phyloP scores from a whole-genome alignment of 2,113 vertebrate genomes.

The Strigops habroptila region DNA sequence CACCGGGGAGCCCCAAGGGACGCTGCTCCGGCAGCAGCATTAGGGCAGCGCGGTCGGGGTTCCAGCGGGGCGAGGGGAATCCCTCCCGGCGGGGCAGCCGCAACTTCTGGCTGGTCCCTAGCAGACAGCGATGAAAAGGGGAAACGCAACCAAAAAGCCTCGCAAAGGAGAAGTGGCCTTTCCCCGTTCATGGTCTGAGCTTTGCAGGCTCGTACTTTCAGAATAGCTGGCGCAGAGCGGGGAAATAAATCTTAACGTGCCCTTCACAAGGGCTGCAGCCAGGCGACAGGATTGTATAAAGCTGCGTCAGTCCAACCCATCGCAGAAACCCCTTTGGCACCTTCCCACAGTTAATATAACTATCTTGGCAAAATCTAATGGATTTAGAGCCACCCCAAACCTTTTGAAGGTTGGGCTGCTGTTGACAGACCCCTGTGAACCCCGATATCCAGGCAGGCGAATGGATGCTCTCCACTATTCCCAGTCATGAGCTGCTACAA shows the following conservation, averaged over 20 bases:
- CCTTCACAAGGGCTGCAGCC: not conserved
- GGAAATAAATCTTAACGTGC: fast-evolving
- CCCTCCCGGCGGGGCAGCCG: not conserved
- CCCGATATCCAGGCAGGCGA: not conserved
- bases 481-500: not conserved
- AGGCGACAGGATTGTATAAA: too few species aligned
- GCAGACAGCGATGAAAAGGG: not conserved
- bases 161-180: not conserved
- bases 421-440: not conserved
- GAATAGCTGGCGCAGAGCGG: not conserved
- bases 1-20: not conserved
- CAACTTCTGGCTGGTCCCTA: not conserved
- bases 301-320: not conserved
- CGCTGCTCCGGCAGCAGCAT: not conserved
- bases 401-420: not conserved
- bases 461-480: fast-evolving
- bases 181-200: not conserved
- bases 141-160: not conserved
- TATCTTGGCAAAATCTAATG: fast-evolving
- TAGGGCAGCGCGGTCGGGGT: too few species aligned
- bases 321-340: not conserved
- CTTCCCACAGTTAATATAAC: not conserved
- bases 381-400: not conserved
- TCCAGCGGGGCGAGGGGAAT: not conserved
- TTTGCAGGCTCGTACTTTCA: too few species aligned